These are phyloP conservation scores for Leptinotarsa rubiginosa DNA, from an alignment of 2,888 invertebrate species.

Conservation along the genomic window DNA sequence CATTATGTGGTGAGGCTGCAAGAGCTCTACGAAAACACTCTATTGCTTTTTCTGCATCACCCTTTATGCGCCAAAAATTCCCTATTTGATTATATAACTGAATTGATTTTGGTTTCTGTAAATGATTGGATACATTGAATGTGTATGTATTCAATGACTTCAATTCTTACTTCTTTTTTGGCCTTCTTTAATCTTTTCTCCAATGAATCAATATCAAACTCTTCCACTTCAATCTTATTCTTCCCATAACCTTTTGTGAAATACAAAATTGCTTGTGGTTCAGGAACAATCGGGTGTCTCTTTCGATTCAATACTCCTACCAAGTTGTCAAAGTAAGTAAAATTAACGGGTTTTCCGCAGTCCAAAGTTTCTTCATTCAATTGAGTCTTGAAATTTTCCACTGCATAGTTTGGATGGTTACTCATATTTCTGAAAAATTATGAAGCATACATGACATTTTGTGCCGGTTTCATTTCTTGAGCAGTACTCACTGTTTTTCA, in stretches of 20 bases:
- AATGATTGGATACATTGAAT: slow-evolving; percentile 31
- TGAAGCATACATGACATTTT: slow-evolving; percentile 6
- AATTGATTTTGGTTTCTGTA: slow-evolving; percentile 82
- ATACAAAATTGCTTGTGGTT: slow-evolving; percentile 84
- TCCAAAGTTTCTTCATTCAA: slow-evolving; percentile 77
- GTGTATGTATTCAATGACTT: neutral
- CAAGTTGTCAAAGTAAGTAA: slow-evolving; percentile 89
- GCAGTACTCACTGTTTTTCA: slow-evolving; percentile 40
- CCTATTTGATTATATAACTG: slow-evolving; percentile 91
- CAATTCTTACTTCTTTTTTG: slow-evolving; percentile 73
- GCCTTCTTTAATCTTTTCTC: slow-evolving; percentile 82
- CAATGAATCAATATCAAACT: slow-evolving; percentile 80
- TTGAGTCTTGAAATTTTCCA: slow-evolving; percentile 39
- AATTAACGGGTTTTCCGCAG: slow-evolving; percentile 88
- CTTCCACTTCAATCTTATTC: slow-evolving; percentile 71
- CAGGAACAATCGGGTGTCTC: slow-evolving; percentile 85
- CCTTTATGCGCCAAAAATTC: slow-evolving; percentile 91
- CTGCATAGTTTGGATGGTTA: slow-evolving; percentile 34
- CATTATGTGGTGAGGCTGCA: slow-evolving; percentile 87
- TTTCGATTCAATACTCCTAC: slow-evolving; percentile 86
- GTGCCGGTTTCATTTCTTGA: neutral
- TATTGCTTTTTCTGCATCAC: slow-evolving; percentile 86
- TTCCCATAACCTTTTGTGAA: slow-evolving; percentile 76
- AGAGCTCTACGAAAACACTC: slow-evolving; percentile 90
- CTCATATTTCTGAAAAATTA: slow-evolving; percentile 41